Evolutionary conservation across 2,797 vertebrate genomes (phyloP), one percentile per base, ranked within the genome.

Genomic region (Lagocephalus sceleratus): DNA sequence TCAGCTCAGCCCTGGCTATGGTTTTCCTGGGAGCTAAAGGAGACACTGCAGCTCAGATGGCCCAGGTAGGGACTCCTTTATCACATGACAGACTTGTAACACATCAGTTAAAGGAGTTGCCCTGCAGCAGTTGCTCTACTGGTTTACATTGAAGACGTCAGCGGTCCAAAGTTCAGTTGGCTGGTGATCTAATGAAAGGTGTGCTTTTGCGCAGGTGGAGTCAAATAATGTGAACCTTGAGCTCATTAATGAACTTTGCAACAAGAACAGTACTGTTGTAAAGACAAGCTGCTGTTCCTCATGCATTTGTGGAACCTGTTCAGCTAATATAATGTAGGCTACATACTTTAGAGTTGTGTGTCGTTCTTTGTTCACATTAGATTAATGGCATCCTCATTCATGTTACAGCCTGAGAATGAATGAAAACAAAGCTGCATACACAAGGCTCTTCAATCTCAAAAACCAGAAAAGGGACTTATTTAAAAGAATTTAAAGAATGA

Each of bases 1-100:
- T 98, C 68, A 92, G 93, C 19, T 87, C 94, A 0, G 94, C 95
- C 0, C 57, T 99, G 66, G 92, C 92, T 5, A 95, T 97, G 95
- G 73, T 98, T 26, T 78, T 79, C 48, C 63, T 97, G 58, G 95
- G 96, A 3, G 68, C 94, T 7, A 84, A 38, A 82, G 89, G 92
- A 16, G 43, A 85, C 32, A 98, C 95, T 0, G 90, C 90, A 0
- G 38, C 79, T 12, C 90, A 98, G 81, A 63, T 98, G 73, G 80
- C 87, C 55, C 86, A 94, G 93, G 96, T 98, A 67, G 68, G 60
- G 40, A 0, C 29, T n/a, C 40, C 23, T 46, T 17, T 12, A 12
- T 29, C 51, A 17, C 20, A 16, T 11, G 47, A 29, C 7, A 29
- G 29, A 29, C 9, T 0, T 3, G 26, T 11, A 10, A 10, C 7